phyloP scores from a whole-genome alignment of 2,888 invertebrate genomes.

The Willowsia nigromaculata region DNA sequence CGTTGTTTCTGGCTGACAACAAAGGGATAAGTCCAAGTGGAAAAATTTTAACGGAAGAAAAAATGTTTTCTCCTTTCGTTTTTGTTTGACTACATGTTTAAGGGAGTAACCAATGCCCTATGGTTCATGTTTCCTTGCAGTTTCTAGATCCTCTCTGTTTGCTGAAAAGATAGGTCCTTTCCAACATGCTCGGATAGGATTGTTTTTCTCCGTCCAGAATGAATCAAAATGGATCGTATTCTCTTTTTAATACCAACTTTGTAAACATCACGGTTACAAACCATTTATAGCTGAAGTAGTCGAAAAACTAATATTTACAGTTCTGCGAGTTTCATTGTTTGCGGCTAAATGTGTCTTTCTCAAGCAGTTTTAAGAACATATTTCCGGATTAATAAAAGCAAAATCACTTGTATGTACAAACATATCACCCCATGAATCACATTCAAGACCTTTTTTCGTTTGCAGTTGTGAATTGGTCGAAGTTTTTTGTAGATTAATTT shows the following conservation, averaged over 20 bases:
- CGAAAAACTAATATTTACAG: slow-evolving; percentile 1
- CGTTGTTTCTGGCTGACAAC: slow-evolving; percentile 26
- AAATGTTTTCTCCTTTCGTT: neutral
- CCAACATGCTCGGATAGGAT: neutral
- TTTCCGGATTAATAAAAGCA: neutral
- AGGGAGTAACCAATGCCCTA: slow-evolving; percentile 31
- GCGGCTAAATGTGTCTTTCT: neutral
- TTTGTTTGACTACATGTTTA: slow-evolving; percentile 42
- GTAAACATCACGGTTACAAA: neutral
- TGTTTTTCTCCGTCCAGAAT: neutral
- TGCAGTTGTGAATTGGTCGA: no score
- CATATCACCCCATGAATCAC: no score
- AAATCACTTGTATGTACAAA: neutral
- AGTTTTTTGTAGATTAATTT: no score
- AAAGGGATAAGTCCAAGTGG: neutral
- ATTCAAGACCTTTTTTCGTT: neutral
- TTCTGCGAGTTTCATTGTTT: neutral
- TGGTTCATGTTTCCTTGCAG: neutral
- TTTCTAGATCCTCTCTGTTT: neutral
- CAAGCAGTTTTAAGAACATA: neutral
- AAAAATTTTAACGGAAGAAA: neutral
- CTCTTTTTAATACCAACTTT: neutral
- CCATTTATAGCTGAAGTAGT: neutral
- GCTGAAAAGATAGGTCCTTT: neutral
- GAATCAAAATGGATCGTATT: neutral